Evolutionary conservation across 2,888 invertebrate species (phyloP), one percentile per base, ranked within the genome.

Genomic region (Amblyteles armatorius): DNA sequence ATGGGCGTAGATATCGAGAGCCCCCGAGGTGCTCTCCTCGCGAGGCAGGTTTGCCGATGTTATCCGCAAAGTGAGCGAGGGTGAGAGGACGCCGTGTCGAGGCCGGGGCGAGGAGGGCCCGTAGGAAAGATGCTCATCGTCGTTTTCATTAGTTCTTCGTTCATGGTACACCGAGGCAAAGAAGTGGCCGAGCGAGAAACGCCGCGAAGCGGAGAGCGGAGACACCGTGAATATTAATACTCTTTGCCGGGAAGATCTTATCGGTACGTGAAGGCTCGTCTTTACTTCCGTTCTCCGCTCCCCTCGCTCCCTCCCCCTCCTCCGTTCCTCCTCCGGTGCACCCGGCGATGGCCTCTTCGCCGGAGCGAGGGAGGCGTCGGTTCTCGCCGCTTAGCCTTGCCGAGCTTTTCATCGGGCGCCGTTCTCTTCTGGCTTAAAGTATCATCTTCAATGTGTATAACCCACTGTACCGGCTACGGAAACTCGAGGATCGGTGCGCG

Each of bases 171-270:
- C 60, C 55, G 7, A 33, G 63, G 7, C 44, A 19, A 69, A 69
- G 29, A 79, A 69, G 55, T 57, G 52, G 60, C 74, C 44, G 52
- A 68, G 69, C 79, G 76, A 81, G 80, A 72, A 80, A 81, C 48
- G 55, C 44, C 85, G 55, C 60, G 44, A 72, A 50, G 7, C 36
- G 63, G 33, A 52, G n/a, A 50, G 68, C 26, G 78, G 81, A 73
- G 88, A 88, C 91, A 90, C 90, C 83, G 90, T 91, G 92, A 92
- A 92, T 92, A 92, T 92, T 92, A 92, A 92, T 92, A 92, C 90
- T 87, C 89, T 89, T 89, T 88, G 90, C 88, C 88, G 90, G 88
- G 63, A 85, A 89, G 92, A 92, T 92, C 88, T 92, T 92, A 92
- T 92, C 92, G 89, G 91, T 63, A 72, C 60, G 87, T 82, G 86